Conservation (phyloP, 2,797 vertebrate species). For the Tolypeutes matacus region DNA sequence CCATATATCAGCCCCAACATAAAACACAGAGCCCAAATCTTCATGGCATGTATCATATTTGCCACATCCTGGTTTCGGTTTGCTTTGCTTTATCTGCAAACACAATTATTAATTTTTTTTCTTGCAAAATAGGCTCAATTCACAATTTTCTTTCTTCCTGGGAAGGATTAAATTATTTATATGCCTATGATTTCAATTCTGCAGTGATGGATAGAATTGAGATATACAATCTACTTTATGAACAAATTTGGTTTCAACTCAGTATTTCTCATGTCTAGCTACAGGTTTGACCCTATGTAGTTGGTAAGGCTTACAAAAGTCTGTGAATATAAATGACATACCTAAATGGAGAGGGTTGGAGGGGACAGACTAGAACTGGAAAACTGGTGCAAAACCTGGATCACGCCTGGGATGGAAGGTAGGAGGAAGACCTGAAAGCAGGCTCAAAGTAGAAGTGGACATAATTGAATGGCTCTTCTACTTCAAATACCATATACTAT, state of each 20-base stretch:
- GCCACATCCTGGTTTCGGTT: neutral
- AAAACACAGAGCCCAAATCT: neutral
- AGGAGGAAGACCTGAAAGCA: neutral
- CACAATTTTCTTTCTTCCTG: neutral
- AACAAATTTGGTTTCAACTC: neutral
- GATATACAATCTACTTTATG: neutral
- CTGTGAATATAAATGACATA: neutral
- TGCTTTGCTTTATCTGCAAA: constrained; percentile 23
- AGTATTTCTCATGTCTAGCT: neutral
- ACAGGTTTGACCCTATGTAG: neutral
- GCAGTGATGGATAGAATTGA: neutral
- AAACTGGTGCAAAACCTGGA: neutral
- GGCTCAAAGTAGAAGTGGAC: neutral
- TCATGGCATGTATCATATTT: neutral
- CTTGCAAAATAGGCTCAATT: constrained; percentile 30
- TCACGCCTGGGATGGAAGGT: neutral
- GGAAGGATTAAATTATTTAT: neutral
- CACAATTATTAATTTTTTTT: neutral
- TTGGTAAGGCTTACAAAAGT: neutral
- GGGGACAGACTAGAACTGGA: neutral
- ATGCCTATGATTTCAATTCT: neutral
- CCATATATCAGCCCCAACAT: neutral
- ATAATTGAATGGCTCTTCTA: neutral
- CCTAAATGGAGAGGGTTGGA: neutral
- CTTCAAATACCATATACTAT: neutral